A percentile compares a stretch with the other conserved stretches of the same genome.
Evolutionary conservation across 2,888 invertebrate genomes (phyloP).

Genomic region (Polymixis flavicincta): DNA sequence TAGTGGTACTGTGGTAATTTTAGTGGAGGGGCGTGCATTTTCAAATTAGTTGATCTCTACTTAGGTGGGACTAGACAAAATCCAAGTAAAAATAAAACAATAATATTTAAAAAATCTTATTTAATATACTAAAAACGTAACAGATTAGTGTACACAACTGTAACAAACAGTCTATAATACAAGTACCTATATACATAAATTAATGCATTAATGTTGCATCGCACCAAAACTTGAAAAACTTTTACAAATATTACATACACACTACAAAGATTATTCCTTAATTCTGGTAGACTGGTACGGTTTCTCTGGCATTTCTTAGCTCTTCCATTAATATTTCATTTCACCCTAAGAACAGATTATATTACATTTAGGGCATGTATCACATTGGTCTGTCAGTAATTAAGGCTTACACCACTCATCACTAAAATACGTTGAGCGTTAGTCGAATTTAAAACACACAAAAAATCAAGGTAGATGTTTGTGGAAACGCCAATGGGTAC

Average conservation of each 20-base stretch:
- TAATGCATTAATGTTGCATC: constrained; percentile 42
- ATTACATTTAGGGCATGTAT: background rate
- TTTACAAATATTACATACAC: constrained; percentile 39
- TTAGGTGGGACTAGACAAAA: no score
- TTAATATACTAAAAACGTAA: constrained; percentile 62
- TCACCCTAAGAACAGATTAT: constrained; percentile 49
- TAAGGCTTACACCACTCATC: background rate
- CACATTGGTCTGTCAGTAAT: background rate
- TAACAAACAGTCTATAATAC: constrained; percentile 67
- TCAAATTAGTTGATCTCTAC: no score
- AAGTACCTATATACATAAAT: constrained; percentile 60
- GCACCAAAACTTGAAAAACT: constrained; percentile 42
- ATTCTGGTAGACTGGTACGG: constrained; percentile 38
- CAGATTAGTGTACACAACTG: constrained; percentile 59
- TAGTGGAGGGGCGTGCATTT: no score
- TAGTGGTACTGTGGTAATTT: no score
- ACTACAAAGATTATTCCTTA: constrained; percentile 48
- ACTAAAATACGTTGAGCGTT: no score
- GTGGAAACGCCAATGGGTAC: no score
- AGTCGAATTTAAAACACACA: no score
- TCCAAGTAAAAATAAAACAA: constrained; percentile 36
- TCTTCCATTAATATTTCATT: constrained; percentile 32
- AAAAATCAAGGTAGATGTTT: no score
- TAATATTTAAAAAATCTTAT: constrained; percentile 28
- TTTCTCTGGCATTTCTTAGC: constrained; percentile 15